phyloP scores from a whole-genome alignment of 1,140 invertebrate species.

The Pachyrhynchus sulphureomaculatus region DNA sequence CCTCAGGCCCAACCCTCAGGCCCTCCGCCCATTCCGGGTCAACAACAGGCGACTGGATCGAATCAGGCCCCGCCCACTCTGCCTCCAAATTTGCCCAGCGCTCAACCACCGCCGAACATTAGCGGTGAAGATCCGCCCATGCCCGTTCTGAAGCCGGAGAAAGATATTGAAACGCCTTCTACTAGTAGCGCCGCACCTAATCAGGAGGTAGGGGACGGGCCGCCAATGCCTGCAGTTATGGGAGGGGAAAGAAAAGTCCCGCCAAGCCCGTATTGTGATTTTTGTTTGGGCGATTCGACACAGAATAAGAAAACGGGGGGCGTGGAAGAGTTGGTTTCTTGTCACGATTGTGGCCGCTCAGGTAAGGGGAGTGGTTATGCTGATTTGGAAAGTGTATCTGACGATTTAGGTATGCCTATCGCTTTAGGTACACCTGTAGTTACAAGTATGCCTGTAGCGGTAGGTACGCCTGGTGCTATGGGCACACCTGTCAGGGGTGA shows the following conservation, averaged over 20 bases:
- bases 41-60: background rate
- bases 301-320: constrained; percentile 95
- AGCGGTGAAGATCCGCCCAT: constrained; percentile 47
- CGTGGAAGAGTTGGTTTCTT: constrained; percentile 96
- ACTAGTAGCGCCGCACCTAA: constrained; percentile 32
- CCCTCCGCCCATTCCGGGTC: constrained; percentile 20
- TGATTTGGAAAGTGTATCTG: constrained; percentile 24
- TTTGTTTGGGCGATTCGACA: constrained; percentile 92
- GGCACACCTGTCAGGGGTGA: constrained; percentile 1
- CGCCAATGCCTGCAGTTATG: constrained; percentile 11
- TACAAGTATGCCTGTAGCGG: too few species aligned
- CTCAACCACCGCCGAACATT: constrained; percentile 36
- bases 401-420: background rate
- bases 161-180: constrained; percentile 40
- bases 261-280: constrained; percentile 94
- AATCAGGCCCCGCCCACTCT: constrained; percentile 37
- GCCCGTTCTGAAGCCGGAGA: constrained; percentile 49
- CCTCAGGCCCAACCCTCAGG: constrained; percentile 32
- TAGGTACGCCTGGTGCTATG: background rate
- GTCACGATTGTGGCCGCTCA: constrained; percentile 97
- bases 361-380: constrained; percentile 63
- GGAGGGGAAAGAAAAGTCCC: constrained; percentile 58
- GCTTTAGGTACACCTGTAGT: background rate
- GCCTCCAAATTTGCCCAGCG: constrained; percentile 42
- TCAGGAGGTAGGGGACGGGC: constrained; percentile 34